Percentiles rank a stretch among this genome's conserved stretches.
Evolutionary conservation across 2,888 invertebrate genomes (phyloP).

Genomic region (Pilophorus perplexus): DNA sequence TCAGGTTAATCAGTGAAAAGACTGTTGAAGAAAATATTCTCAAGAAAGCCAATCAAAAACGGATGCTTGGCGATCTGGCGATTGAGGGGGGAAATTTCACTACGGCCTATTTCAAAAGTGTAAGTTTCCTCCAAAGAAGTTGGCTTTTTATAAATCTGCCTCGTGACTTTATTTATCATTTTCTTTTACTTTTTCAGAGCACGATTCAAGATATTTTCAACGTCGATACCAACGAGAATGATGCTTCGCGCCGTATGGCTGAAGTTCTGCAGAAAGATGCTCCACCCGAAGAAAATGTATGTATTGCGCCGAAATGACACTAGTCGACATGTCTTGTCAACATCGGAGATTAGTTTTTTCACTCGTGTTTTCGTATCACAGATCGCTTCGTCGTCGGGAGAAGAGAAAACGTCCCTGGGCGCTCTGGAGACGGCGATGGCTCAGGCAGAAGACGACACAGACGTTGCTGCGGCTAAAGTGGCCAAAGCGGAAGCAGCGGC

Average conservation of each 20-base stretch:
- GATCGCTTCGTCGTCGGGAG: not conserved
- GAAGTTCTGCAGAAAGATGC: slow-evolving; percentile 54
- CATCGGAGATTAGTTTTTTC: no score
- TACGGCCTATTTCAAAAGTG: slow-evolving; percentile 89
- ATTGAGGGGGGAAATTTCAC: slow-evolving; percentile 99
- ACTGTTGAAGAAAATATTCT: slow-evolving; percentile 99
- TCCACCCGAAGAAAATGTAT: slow-evolving; percentile 30
- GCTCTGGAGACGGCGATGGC: slow-evolving; percentile 79
- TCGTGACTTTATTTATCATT: not conserved
- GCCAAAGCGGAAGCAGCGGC: slow-evolving; percentile 87
- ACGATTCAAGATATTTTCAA: slow-evolving; percentile 91
- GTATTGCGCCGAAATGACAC: not conserved
- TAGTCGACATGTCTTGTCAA: not conserved
- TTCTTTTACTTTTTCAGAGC: slow-evolving; percentile 56
- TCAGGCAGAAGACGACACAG: slow-evolving; percentile 91
- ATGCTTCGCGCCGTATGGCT: slow-evolving; percentile 60
- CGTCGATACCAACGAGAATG: slow-evolving; percentile 65
- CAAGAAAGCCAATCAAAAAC: slow-evolving; percentile 97
- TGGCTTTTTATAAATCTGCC: not conserved
- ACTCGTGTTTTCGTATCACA: no score
- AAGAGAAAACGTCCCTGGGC: slow-evolving; percentile 56
- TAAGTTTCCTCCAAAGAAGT: slow-evolving; percentile 52
- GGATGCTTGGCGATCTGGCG: slow-evolving; percentile 90
- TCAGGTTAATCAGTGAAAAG: slow-evolving; percentile 87
- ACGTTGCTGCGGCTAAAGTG: slow-evolving; percentile 84